A percentile compares a stretch with the other conserved stretches of the same genome.
Conservation (phyloP, 2,113 vertebrate species). For the Galeopterus variegatus region DNA sequence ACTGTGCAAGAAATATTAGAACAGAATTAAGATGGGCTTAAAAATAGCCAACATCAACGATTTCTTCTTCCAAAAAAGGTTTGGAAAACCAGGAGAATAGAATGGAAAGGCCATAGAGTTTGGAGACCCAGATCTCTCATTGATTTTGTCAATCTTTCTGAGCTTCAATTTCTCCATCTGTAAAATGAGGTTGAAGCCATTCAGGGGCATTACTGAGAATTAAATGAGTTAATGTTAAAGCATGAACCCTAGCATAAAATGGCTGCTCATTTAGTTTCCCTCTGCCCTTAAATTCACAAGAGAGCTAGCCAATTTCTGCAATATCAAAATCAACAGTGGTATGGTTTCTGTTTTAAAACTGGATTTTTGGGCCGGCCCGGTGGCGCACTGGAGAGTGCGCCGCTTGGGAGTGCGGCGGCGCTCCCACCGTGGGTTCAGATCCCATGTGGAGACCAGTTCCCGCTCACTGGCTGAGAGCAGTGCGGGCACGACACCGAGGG, state of each 20-base stretch:
- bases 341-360: background rate
- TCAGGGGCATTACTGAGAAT: background rate
- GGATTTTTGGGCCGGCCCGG: no score
- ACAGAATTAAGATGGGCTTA: background rate
- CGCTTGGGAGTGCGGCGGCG: no score
- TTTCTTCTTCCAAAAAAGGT: background rate
- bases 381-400: no score
- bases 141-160: background rate
- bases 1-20: background rate
- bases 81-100: background rate
- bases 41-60: conserved; percentile 48
- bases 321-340: background rate
- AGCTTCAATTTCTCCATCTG: background rate
- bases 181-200: background rate
- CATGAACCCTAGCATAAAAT: background rate
- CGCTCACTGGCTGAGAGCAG: no score
- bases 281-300: background rate
- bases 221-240: background rate
- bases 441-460: no score
- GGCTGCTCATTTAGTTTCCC: background rate
- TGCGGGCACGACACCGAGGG: no score
- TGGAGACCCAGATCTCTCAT: background rate
- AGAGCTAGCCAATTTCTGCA: background rate
- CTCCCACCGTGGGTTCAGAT: no score
- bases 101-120: background rate